Evolutionary conservation across 2,113 vertebrate genomes (phyloP).

Genomic region (Suncus etruscus): DNA sequence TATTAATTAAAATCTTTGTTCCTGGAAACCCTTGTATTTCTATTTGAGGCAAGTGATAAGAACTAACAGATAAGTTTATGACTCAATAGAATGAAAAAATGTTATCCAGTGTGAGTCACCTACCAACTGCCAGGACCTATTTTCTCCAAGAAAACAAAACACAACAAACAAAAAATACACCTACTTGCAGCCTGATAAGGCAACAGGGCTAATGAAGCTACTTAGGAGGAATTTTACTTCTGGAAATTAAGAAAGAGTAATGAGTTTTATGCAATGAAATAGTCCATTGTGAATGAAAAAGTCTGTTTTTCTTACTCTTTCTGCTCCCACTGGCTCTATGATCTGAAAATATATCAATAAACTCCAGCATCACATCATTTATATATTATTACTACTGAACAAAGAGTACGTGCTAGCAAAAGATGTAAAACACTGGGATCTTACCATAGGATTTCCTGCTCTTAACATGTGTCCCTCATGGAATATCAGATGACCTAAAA

Average conservation of each 20-base stretch:
- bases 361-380: not conserved
- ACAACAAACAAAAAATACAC: no score
- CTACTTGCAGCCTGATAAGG: fast-evolving
- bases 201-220: not conserved
- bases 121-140: no score
- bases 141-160: no score
- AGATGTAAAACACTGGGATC: not conserved
- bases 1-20: not conserved
- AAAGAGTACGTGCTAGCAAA: not conserved
- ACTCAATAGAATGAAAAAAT: not conserved
- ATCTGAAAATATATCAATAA: not conserved
- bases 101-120: no score
- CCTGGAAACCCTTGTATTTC: no score
- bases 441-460: not conserved
- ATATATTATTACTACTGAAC: no score
- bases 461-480: not conserved
- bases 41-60: not conserved
- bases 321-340: not conserved
- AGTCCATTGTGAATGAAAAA: not conserved
- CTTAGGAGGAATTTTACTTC: not conserved
- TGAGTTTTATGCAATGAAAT: not conserved
- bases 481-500: not conserved
- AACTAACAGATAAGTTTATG: fast-evolving
- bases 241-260: not conserved
- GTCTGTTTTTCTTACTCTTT: not conserved